Evolutionary conservation across 1,140 invertebrate species (phyloP), one percentile per base, ranked within the genome.

Genomic region (Drosophila busckii): DNA sequence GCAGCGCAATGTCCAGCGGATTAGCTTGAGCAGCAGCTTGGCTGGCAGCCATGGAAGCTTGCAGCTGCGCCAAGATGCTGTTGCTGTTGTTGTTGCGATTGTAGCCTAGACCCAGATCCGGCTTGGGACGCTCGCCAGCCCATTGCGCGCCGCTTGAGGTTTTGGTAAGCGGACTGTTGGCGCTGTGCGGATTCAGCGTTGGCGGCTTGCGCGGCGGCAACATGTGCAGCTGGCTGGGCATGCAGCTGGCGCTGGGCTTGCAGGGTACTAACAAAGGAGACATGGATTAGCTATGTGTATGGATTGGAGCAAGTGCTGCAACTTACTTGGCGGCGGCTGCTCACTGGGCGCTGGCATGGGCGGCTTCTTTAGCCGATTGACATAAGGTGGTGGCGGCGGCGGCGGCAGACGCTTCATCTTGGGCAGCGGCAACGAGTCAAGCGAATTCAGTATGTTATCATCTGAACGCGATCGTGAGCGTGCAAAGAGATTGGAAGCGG

Each of bases 371-470:
- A 73, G 58, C 6, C 84, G 65, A 54, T 85, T 69, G 3, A 80
- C 78, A 50, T 88, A 88, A 16, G 85, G 86, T 3, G 92, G 92
- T 35, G 75, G 75, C 0, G 93, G 93, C 3, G 93, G 93, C 0
- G 94, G 93, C 4, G 93, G 93, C 1, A 93, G 92, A 1, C 93
- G 93, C 67, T 92, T 88, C 44, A 92, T 87, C 37, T 92, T 88
- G 29, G 91, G 91, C 73, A 91, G 91, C 86, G 91, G 91, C 73
- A 91, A 90, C 87, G 91, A 78, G 40, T 92, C 91, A 60, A 90
- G 91, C 42, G 89, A 89, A 58, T 93, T 93, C 50, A 95, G 87
- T 67, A 94, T 92, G 71, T 94, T 94, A 67, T 95, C 93, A 71
- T 95, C 93, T 38, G 93, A 94, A 76, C 91, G 90, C 7, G 93